Evolutionary conservation across 2,888 invertebrate species (phyloP).

Genomic region (Diadegma fenestrale): DNA sequence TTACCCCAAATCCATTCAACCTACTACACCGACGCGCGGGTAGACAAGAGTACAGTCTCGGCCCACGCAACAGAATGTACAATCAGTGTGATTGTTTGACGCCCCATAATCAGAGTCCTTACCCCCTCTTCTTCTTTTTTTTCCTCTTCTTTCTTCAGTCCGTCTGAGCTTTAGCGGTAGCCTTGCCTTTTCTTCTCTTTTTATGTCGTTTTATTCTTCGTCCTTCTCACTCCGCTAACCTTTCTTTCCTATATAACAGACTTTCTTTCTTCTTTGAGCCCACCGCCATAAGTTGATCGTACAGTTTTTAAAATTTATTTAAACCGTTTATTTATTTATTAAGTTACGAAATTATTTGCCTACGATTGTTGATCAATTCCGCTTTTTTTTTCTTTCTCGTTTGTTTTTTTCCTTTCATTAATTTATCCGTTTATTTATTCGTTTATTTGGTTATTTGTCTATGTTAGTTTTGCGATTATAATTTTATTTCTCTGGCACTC

Average conservation of each 20-base stretch:
- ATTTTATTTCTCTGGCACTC: constrained; percentile 53
- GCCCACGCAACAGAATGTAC: constrained; percentile 81
- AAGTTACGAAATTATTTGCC: neutral
- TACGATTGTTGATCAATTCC: neutral
- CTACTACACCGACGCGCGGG: constrained; percentile 44
- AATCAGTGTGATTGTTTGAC: constrained; percentile 85
- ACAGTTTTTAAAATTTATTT: constrained; percentile 19
- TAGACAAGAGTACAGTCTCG: constrained; percentile 70
- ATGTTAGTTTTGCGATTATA: constrained; percentile 25
- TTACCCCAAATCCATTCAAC: constrained; percentile 36
- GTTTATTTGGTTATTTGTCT: constrained; percentile 19
- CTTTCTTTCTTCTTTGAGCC: constrained; percentile 64
- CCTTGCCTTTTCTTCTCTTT: constrained; percentile 64
- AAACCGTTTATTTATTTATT: constrained; percentile 46
- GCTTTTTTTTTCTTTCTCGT: neutral
- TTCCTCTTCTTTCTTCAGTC: constrained; percentile 62
- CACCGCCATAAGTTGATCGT: constrained; percentile 66
- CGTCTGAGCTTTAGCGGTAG: constrained; percentile 45
- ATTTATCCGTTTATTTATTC: constrained; percentile 21
- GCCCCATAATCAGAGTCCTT: constrained; percentile 85
- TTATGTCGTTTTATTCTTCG: constrained; percentile 61
- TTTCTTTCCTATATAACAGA: constrained; percentile 60
- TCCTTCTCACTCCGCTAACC: constrained; percentile 67
- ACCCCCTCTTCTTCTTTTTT: constrained; percentile 75
- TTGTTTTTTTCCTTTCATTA: neutral